Evolutionary conservation across 2,797 vertebrate genomes (phyloP).

Genomic region (Coilia nasus): DNA sequence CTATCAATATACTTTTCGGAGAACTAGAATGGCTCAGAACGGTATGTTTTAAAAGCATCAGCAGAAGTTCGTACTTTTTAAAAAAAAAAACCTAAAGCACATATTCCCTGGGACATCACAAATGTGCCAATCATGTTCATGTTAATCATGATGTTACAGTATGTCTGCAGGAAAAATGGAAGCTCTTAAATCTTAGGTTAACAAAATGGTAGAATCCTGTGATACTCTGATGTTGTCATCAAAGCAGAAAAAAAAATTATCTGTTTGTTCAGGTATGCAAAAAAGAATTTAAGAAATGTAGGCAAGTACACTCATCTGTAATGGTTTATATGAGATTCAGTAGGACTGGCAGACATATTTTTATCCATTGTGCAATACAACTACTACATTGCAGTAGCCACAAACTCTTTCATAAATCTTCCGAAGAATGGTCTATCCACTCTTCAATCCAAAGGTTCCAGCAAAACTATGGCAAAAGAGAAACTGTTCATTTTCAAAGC

Average conservation of each 20-base stretch:
- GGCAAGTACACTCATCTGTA: not conserved
- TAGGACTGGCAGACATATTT: not conserved
- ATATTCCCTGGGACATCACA: conserved; percentile 52
- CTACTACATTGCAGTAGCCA: conserved; percentile 41
- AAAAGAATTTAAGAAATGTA: conserved; percentile 59
- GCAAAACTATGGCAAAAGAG: conserved; percentile 58
- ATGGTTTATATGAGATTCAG: not conserved
- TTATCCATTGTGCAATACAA: not conserved
- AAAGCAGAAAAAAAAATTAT: conserved; percentile 58
- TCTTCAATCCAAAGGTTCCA: conserved; percentile 32
- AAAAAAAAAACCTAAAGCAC: conserved; percentile 36
- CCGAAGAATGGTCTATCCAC: conserved; percentile 55
- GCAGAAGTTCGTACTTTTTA: conserved; percentile 26
- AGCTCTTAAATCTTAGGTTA: not conserved
- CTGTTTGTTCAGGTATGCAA: conserved; percentile 59
- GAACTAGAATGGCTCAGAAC: conserved; percentile 2
- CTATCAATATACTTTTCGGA: conserved; percentile 19
- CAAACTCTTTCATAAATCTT: conserved; percentile 55
- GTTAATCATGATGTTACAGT: conserved; percentile 46
- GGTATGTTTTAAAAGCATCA: conserved; percentile 28
- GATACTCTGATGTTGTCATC: conserved; percentile 68
- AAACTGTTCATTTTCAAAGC: conserved; percentile 53
- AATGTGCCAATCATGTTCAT: conserved; percentile 61
- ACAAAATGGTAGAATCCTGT: conserved; percentile 46
- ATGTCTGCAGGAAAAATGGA: not conserved